These are phyloP conservation scores for Cladopsammia gracilis DNA, from an alignment of 64 coral and sea anemone genomes.

Conservation along the genomic window DNA sequence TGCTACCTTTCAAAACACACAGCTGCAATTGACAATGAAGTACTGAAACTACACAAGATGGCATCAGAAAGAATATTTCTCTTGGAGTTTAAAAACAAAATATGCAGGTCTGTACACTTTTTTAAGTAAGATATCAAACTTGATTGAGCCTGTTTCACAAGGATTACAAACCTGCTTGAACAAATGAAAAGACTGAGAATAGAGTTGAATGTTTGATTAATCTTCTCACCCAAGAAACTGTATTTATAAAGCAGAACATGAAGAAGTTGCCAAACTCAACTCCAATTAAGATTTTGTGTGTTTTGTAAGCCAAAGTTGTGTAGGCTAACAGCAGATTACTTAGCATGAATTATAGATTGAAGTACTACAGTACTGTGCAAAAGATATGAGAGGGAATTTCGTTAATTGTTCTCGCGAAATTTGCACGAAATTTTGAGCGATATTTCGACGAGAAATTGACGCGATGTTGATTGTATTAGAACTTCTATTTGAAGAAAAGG, in stretches of 20 bases:
- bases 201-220: too few relatives aligned
- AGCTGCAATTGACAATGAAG: neutral
- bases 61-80: conserved; percentile 40
- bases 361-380: too few relatives aligned
- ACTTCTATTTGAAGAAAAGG: too few relatives aligned
- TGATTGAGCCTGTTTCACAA: conserved; percentile 5
- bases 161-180: too few relatives aligned
- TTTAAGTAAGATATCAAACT: neutral
- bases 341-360: neutral
- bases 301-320: neutral
- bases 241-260: too few relatives aligned
- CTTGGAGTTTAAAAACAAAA: conserved; percentile 61
- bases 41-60: conserved; percentile 7
- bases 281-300: neutral
- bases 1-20: conserved; percentile 19
- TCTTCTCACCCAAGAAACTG: neutral
- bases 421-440: too few relatives aligned
- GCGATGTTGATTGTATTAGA: too few relatives aligned
- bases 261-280: neutral
- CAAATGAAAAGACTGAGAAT: too few relatives aligned
- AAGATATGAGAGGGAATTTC: too few relatives aligned
- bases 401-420: too few relatives aligned
- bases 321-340: too few relatives aligned
- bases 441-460: too few relatives aligned
- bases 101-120: conserved; percentile 39